Evolutionary conservation across 2,113 vertebrate species (phyloP), one percentile per base, ranked within the genome.

Genomic region (Heterotilapia buettikoferi): DNA sequence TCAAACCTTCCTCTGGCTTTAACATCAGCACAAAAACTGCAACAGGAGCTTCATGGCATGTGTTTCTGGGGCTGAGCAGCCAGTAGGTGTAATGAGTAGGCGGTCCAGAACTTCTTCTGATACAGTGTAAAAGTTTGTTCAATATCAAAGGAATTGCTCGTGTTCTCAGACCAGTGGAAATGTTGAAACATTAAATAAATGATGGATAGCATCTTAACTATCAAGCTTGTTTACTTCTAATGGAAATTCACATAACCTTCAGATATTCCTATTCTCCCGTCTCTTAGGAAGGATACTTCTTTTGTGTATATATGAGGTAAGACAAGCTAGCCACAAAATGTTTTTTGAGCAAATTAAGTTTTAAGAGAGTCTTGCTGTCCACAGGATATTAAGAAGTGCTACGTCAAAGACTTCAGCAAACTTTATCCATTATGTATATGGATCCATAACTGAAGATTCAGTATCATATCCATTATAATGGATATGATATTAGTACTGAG

Each of bases 381-480:
- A 76, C 9, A 7, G 14, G 4, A 47, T 76, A 76, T 47, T 45
- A 47, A 47, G 6, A 47, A 47, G 24, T 47, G 13, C 21, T 3
- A 10, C 4, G 38, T 45, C 16, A 45, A 45, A 73, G 66, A 26
- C 8, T 24, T 43, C 38, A 45, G 66, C 14, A 45, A 6, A 76
- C 6, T 76, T 76, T 29, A 76, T 3, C 68, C 0, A 76, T 76
- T 10, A 1, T 33, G 2, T 19, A 36, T 36, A 33, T 45, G 4
- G 61, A 36, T 66, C 31, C 18, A 47, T 11, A 45, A 18, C 13
- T 26, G 3, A 45, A 61, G 57, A 61, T 14, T 26, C 9, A 29
- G 0, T 0, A 61, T 31, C 26, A 38, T 54, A n/a, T 9, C n/a
- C n/a, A 54, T 53, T 10, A 53, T 3, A 52, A 52, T 19, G 50